Conservation (phyloP, 2,888 invertebrate species). For the Apamea anceps region DNA sequence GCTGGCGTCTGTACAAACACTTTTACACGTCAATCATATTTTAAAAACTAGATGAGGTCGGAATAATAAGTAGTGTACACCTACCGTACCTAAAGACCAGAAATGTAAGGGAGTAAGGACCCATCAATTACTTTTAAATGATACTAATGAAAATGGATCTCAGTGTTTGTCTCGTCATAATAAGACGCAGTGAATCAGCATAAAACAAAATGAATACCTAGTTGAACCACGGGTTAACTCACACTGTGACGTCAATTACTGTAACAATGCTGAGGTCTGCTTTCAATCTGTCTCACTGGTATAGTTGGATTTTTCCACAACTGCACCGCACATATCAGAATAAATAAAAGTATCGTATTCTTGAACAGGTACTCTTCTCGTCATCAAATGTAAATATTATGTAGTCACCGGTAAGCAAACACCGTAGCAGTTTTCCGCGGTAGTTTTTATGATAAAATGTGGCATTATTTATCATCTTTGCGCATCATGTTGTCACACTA, state of each 20-base stretch:
- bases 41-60: no score
- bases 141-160: not conserved
- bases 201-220: not conserved
- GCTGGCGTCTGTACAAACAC: no score
- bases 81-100: not conserved
- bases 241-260: not conserved
- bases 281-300: not conserved
- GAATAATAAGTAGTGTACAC: not conserved
- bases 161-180: not conserved
- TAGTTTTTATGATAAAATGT: conserved; percentile 15
- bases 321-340: conserved; percentile 3
- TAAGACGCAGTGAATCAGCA: conserved; percentile 21
- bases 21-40: no score
- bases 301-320: conserved; percentile 6
- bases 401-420: conserved; percentile 12
- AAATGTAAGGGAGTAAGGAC: not conserved
- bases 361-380: not conserved
- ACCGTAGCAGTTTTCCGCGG: conserved; percentile 22
- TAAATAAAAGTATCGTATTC: conserved; percentile 20
- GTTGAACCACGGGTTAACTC: conserved; percentile 8
- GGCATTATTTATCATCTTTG: conserved; percentile 4
- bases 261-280: not conserved
- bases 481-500: conserved; percentile 7
- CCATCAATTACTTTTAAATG: not conserved
- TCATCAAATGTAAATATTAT: conserved; percentile 28